Conservation (phyloP, 2,888 invertebrate genomes). For the Baronia brevicornis region DNA sequence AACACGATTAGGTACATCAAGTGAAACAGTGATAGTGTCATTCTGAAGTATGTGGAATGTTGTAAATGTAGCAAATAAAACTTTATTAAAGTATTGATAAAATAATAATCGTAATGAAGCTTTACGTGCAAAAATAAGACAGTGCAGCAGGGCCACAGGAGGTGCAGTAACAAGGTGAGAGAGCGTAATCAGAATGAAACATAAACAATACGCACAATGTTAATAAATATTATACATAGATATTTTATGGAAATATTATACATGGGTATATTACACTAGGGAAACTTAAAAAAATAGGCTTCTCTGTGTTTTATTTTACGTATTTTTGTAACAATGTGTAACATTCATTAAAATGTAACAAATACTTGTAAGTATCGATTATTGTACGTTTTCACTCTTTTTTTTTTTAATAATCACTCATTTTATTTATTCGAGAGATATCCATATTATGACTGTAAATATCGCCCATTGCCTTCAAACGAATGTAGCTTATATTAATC, state of each 20-base stretch:
- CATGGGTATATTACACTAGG: too few species aligned
- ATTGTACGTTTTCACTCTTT: constrained; percentile 71
- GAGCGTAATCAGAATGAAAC: constrained; percentile 16
- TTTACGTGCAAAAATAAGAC: constrained; percentile 48
- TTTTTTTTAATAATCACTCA: constrained; percentile 61
- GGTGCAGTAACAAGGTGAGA: constrained; percentile 37
- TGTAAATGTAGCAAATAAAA: constrained; percentile 44
- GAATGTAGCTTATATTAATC: constrained; percentile 39
- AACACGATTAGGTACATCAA: constrained; percentile 51
- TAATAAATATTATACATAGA: constrained; percentile 12
- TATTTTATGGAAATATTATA: constrained; percentile 28
- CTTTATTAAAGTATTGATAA: constrained; percentile 40
- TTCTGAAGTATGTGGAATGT: constrained; percentile 54
- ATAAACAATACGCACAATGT: constrained; percentile 13
- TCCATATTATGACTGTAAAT: constrained; percentile 44
- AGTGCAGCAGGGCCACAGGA: constrained; percentile 60
- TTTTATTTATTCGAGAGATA: constrained; percentile 37
- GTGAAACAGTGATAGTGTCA: constrained; percentile 54
- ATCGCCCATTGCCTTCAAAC: constrained; percentile 31
- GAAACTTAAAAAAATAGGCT: constrained; percentile 62
- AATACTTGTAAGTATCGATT: constrained; percentile 44
- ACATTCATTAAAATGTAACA: constrained; percentile 66
- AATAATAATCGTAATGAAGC: constrained; percentile 50
- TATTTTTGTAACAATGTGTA: constrained; percentile 66
- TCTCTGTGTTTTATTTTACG: constrained; percentile 51